Conservation (phyloP, 1,140 invertebrate genomes). For the Dreissena rostriformis region DNA sequence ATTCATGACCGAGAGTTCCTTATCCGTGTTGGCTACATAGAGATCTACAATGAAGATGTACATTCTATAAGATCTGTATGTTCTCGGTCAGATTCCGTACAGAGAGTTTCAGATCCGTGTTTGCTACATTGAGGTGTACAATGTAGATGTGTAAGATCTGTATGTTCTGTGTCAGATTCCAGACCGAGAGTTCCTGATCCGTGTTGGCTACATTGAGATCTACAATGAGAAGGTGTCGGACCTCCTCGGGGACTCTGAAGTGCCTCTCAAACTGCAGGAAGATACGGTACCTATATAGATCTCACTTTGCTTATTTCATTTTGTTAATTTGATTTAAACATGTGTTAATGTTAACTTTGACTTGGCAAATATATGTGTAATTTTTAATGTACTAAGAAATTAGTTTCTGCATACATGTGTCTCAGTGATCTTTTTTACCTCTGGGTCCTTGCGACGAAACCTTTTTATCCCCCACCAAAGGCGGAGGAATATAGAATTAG, state of each 20-base stretch:
- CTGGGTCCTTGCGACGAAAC: too few relatives aligned
- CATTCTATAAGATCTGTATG: too few relatives aligned
- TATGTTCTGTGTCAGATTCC: conserved; percentile 66
- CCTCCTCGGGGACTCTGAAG: conserved; percentile 82
- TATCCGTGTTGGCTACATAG: conserved; percentile 78
- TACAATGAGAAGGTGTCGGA: conserved; percentile 86
- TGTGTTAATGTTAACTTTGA: neutral
- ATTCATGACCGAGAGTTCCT: conserved; percentile 67
- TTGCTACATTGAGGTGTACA: conserved; percentile 85
- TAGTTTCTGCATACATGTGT: too few relatives aligned
- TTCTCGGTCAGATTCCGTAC: conserved; percentile 69
- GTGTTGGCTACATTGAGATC: conserved; percentile 83
- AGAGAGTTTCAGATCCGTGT: conserved; percentile 76
- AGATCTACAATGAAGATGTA: conserved; percentile 84
- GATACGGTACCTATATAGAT: conserved; percentile 79
- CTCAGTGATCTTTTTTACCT: too few relatives aligned
- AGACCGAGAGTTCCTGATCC: conserved; percentile 75
- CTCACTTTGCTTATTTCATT: neutral
- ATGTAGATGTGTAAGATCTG: conserved; percentile 85
- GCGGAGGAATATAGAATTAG: too few relatives aligned
- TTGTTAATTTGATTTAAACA: neutral
- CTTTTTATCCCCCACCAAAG: too few relatives aligned
- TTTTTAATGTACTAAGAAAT: too few relatives aligned
- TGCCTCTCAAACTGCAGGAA: conserved; percentile 82
- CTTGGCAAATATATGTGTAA: too few relatives aligned